Percentiles rank a stretch among this genome's conserved stretches.
Evolutionary conservation across 2,797 vertebrate genomes (phyloP).

Genomic region (Spea hammondii): DNA sequence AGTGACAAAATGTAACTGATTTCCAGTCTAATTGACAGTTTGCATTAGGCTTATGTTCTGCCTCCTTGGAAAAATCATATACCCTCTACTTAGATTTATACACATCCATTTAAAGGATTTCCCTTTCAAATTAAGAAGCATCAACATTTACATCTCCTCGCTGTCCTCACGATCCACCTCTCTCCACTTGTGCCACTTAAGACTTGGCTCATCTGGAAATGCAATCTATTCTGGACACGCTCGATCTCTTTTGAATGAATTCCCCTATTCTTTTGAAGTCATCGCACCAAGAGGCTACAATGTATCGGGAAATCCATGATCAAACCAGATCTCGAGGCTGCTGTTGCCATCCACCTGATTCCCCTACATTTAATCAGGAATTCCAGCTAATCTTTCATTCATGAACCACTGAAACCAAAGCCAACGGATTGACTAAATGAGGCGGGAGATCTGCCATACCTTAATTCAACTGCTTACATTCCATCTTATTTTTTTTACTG

Average conservation of each 20-base stretch:
- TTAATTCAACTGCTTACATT: slow-evolving; percentile 63
- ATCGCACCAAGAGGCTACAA: slow-evolving; percentile 24
- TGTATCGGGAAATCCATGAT: slow-evolving; percentile 48
- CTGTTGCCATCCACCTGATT: slow-evolving; percentile 39
- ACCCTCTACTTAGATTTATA: slow-evolving; percentile 30
- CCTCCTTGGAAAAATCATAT: slow-evolving; percentile 2
- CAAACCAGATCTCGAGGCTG: slow-evolving; percentile 21
- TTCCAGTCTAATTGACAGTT: slow-evolving; percentile 28
- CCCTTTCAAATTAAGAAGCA: slow-evolving; percentile 38
- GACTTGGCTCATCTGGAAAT: slow-evolving; percentile 15
- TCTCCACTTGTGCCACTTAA: background rate
- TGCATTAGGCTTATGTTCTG: slow-evolving; percentile 8
- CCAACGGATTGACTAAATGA: slow-evolving; percentile 32
- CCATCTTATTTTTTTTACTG: slow-evolving; percentile 54
- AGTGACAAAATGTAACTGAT: slow-evolving; percentile 25
- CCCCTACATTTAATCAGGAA: slow-evolving; percentile 42
- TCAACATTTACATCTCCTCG: slow-evolving; percentile 25
- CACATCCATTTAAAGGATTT: slow-evolving; percentile 43
- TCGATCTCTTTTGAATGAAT: slow-evolving; percentile 23
- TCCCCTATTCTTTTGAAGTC: slow-evolving; percentile 33
- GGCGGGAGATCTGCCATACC: slow-evolving; percentile 47
- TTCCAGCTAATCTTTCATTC: slow-evolving; percentile 45
- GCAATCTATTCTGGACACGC: slow-evolving; percentile 9
- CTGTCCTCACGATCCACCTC: slow-evolving; percentile 12
- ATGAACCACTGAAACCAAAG: slow-evolving; percentile 42